phyloP scores from a whole-genome alignment of 2,797 vertebrate species.

The Trichosurus vulpecula region DNA sequence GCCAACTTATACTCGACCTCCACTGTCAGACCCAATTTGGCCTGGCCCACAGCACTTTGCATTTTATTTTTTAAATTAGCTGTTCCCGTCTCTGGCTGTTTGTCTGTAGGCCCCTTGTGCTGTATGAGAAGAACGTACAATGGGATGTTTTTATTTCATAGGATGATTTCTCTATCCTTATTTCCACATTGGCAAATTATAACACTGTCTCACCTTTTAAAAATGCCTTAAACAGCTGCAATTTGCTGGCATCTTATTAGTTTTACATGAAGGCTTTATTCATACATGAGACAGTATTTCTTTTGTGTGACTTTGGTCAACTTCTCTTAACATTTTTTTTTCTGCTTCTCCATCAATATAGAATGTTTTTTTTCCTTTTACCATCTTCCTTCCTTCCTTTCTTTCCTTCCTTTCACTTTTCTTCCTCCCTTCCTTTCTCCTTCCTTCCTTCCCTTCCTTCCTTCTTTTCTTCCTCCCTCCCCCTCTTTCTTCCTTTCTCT shows the following conservation, averaged over 20 bases:
- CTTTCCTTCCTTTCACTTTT: too few species aligned
- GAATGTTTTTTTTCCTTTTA: background rate
- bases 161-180: slow-evolving; percentile 32
- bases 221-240: slow-evolving; percentile 57
- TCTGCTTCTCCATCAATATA: background rate
- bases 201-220: slow-evolving; percentile 52
- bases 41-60: slow-evolving; percentile 71
- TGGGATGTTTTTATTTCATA: slow-evolving; percentile 51
- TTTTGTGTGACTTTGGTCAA: background rate
- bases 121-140: slow-evolving; percentile 57
- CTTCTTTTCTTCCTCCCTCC: rapidly evolving
- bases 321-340: background rate
- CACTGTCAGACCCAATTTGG: slow-evolving; percentile 84
- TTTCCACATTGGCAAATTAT: slow-evolving; percentile 50
- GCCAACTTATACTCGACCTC: slow-evolving; percentile 83
- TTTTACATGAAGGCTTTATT: slow-evolving; percentile 1
- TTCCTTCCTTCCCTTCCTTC: too few species aligned
- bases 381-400: slow-evolving; percentile 36
- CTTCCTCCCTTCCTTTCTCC: too few species aligned
- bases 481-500: rapidly evolving
- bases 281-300: background rate
- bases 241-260: slow-evolving; percentile 2
- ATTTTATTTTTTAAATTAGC: slow-evolving; percentile 86
- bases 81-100: slow-evolving; percentile 83
- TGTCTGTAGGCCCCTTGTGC: slow-evolving; percentile 70